Conservation (phyloP, 2,113 vertebrate genomes). For the Chaetodon auriga region DNA sequence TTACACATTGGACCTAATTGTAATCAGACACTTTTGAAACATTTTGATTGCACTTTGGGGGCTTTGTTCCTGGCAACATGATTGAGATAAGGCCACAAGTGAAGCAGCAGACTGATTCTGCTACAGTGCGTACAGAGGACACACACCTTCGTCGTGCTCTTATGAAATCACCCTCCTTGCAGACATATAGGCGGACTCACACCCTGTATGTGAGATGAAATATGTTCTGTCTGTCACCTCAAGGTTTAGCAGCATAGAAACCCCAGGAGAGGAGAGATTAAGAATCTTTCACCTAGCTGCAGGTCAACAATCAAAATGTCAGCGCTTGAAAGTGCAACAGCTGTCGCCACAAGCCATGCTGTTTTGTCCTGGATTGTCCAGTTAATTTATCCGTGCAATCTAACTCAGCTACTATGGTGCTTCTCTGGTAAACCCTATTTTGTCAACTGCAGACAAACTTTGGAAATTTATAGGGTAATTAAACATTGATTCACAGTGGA, state of each 20-base stretch:
- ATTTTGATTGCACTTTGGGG: neutral
- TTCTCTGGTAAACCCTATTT: neutral
- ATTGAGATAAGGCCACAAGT: neutral
- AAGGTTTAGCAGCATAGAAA: constrained; percentile 12
- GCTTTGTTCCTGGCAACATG: neutral
- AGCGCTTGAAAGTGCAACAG: constrained; percentile 40
- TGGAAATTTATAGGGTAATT: constrained; percentile 15
- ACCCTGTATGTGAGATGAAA: constrained; percentile 26
- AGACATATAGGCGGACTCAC: constrained; percentile 9
- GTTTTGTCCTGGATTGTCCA: constrained; percentile 16
- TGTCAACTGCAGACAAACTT: constrained; percentile 20
- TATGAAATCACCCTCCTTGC: constrained; percentile 1
- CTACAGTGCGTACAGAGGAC: neutral
- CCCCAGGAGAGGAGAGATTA: constrained; percentile 34
- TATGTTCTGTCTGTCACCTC: constrained; percentile 41
- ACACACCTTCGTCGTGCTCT: neutral
- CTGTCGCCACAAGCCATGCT: constrained; percentile 31
- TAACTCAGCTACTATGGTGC: constrained; percentile 3
- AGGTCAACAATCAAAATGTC: constrained; percentile 57
- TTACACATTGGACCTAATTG: neutral
- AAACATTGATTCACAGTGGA: constrained; percentile 9
- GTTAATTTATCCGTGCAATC: constrained; percentile 39
- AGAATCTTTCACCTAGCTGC: constrained; percentile 40
- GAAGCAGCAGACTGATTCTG: neutral
- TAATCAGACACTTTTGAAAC: neutral